Evolutionary conservation across 2,113 vertebrate species (phyloP), one percentile per base, ranked within the genome.

Genomic region (Solenodon paradoxus): DNA sequence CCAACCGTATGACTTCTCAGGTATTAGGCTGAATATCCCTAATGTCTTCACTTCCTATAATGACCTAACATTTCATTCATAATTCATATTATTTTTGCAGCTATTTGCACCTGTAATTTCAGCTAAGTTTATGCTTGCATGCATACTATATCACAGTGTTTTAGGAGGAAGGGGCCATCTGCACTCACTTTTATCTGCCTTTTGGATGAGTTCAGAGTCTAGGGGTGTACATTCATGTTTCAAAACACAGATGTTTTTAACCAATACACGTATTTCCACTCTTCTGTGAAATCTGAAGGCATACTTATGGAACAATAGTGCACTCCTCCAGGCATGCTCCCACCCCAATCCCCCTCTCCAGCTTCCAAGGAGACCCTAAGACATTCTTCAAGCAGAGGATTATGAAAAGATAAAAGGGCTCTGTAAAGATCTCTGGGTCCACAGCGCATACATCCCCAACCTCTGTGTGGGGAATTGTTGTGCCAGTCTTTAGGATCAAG

Each of bases 1-100:
- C 17, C 3, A 4, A 47, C 28, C 0, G 0, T 7, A 1, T 32
- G 55, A n/a, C n/a, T 0, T 26, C 19, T 51, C 13, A 2, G 3
- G 2, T 16, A 8, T 32, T 12, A 7, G 51, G 2, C 22, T 19
- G 17, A n/a, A 12, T 53, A 19, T 20, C 13, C 7, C 8, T 22
- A 12, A 15, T 12, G 2, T 0, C 40, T 22, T 88, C 3, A 2
- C 42, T 47, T 78, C 13, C 40, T 81, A 0, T 64, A 8, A 22
- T 49, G 35, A 19, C 15, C 51, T 45, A 35, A 47, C 4, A 69
- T 85, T 49, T 66, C 16, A 59, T 78, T 64, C 24, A 35, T 47
- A 84, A 26, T 87, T 66, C 7, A 6, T 82, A 8, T 35, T 11
- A 2, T n/a, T 49, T 45, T 45, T 26, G 26, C 2, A 38, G 32